Evolutionary conservation across 2,113 vertebrate genomes (phyloP).

Genomic region (Percina caprodes): DNA sequence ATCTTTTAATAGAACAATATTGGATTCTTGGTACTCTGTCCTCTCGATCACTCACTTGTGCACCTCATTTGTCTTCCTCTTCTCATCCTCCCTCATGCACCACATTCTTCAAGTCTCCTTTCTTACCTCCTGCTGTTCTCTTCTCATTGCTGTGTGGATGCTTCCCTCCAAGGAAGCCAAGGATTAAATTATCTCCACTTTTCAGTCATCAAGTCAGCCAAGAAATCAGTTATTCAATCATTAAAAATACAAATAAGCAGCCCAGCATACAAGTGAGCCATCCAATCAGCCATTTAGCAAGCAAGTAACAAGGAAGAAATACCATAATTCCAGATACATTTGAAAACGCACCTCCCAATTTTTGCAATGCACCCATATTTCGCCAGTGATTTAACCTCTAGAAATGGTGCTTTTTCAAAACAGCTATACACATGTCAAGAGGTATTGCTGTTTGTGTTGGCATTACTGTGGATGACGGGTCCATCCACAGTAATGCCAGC

Average conservation of each 20-base stretch:
- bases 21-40: slow-evolving; percentile 28
- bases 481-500: too few species aligned
- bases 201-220: slow-evolving; percentile 14
- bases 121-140: neutral
- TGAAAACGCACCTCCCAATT: neutral
- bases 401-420: neutral
- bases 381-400: neutral
- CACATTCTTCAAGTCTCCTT: neutral
- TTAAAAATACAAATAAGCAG: slow-evolving; percentile 10
- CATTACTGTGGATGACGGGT: neutral
- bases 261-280: neutral
- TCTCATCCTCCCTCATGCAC: slow-evolving; percentile 6
- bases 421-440: too few species aligned
- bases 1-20: slow-evolving; percentile 50
- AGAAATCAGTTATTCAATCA: slow-evolving; percentile 26
- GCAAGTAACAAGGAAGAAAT: neutral
- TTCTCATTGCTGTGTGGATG: slow-evolving; percentile 5
- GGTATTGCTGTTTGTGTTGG: neutral
- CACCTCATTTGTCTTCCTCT: slow-evolving; percentile 39
- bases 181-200: slow-evolving; percentile 12
- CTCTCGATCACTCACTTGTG: slow-evolving; percentile 26
- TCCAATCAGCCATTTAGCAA: slow-evolving; percentile 5
- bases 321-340: neutral
- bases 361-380: neutral
- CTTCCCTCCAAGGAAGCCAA: neutral